Evolutionary conservation across 2,888 invertebrate species (phyloP), one percentile per base, ranked within the genome.

Genomic region (Orthosia incerta): DNA sequence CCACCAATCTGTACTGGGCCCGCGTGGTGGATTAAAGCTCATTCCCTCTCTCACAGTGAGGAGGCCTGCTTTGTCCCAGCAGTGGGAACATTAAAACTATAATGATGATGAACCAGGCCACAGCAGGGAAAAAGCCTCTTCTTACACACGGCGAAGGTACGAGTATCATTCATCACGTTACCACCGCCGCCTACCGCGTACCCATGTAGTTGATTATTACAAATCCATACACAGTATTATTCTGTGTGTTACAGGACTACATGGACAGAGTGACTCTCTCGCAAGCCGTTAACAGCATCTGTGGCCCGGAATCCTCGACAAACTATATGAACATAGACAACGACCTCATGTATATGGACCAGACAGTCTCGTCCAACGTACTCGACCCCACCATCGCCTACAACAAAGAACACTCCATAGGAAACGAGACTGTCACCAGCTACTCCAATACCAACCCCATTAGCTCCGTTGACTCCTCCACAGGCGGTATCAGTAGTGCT

Each of bases 271-370:
- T 96, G 51, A 93, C 95, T 0, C 87, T 96, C 51, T 94, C 95
- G 0, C 94, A 96, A 89, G 95, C 96, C 4, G 96, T 96, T 9
- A 95, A 93, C 84, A 96, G 95, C 80, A 95, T 96, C 79, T 95
- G 95, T 74, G 94, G 94, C 50, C 92, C 95, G 3, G 95, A 95
- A 67, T 88, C 92, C 2, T 89, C 94, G 11, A 88, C 87, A 76
- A 95, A 88, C 82, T 95, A 93, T 79, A 93, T 95, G 91, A 94
- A 93, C 73, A 92, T 96, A 45, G 94, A 95, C 73, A 94, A 91
- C 78, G 95, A 96, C 71, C 92, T 95, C 13, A 94, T 95, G 92
- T 96, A 95, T 72, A 93, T 95, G 93, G 94, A 95, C 82, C 95
- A 94, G 76, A 89, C 92, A 0, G 91, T 92, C 3, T 91, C 93